These are phyloP conservation scores for Coelopa pilipes DNA, from an alignment of 2,888 invertebrate species.

Conservation along the genomic window DNA sequence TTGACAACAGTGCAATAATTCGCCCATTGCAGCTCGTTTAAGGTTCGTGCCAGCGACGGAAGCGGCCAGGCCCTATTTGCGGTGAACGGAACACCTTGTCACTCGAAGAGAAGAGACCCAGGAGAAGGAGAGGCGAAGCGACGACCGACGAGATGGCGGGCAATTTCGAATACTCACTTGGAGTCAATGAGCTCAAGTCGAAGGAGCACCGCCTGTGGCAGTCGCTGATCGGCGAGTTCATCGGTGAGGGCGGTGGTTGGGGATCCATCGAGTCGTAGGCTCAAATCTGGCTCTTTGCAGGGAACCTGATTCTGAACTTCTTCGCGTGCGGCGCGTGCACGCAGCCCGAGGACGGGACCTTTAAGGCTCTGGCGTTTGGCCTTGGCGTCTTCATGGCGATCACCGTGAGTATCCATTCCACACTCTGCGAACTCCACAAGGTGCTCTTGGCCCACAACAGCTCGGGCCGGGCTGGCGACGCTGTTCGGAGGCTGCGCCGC, in stretches of 20 bases:
- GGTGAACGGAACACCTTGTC: constrained; percentile 24
- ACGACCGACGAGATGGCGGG: constrained; percentile 68
- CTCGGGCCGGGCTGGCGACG: no score
- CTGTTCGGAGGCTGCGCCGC: no score
- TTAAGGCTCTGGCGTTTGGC: constrained; percentile 87
- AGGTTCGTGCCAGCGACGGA: constrained; percentile 34
- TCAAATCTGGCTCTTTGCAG: constrained; percentile 53
- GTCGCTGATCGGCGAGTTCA: constrained; percentile 85
- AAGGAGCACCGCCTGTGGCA: constrained; percentile 77
- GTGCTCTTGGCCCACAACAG: no score
- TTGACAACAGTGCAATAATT: no score
- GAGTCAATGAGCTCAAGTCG: constrained; percentile 77
- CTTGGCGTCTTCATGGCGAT: constrained; percentile 85
- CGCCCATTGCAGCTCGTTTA: constrained; percentile 39
- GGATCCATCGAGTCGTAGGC: neutral
- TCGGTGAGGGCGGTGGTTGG: constrained; percentile 70
- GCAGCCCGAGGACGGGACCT: constrained; percentile 68
- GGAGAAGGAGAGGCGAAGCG: neutral
- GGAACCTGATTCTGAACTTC: constrained; percentile 86
- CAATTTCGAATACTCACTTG: constrained; percentile 73
- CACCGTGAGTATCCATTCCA: constrained; percentile 70
- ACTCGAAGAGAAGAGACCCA: neutral
- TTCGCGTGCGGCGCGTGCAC: constrained; percentile 88
- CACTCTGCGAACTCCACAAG: neutral
- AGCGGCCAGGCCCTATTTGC: constrained; percentile 33